A percentile compares a stretch with the other conserved stretches of the same genome.
Conservation (phyloP, 1,140 invertebrate genomes). For the Pantala flavescens region DNA sequence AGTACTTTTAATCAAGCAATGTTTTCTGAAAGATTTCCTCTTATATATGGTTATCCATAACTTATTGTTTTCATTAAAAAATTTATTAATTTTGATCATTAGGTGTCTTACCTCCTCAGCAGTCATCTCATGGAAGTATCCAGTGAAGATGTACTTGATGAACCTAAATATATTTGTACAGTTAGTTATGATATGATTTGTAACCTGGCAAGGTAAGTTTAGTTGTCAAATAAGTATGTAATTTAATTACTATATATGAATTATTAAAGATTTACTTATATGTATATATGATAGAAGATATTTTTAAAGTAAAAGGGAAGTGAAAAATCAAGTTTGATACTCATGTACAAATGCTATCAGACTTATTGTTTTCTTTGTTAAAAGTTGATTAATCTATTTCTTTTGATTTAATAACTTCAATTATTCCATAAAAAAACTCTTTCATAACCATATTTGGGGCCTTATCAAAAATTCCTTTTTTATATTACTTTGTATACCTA, state of each 20-base stretch:
- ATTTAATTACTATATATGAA: neutral
- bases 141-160: slow-evolving; percentile 52
- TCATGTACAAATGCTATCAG: neutral
- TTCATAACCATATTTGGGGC: too few relatives aligned
- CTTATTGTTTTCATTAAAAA: too few relatives aligned
- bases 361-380: neutral
- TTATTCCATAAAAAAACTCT: too few relatives aligned
- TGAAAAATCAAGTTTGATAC: neutral
- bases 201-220: slow-evolving; percentile 44
- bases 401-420: too few relatives aligned
- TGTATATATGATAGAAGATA: neutral
- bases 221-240: neutral
- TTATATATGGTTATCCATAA: too few relatives aligned
- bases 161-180: slow-evolving; percentile 61
- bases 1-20: too few relatives aligned
- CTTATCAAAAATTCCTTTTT: too few relatives aligned
- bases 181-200: slow-evolving; percentile 58
- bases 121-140: slow-evolving; percentile 50
- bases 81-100: slow-evolving; percentile 19
- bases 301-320: too few relatives aligned
- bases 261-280: neutral
- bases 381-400: neutral
- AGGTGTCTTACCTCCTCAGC: slow-evolving; percentile 53
- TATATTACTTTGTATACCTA: too few relatives aligned
- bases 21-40: too few relatives aligned